phyloP scores from a whole-genome alignment of 2,888 invertebrate species.

The Nipponacmea schrenckii region DNA sequence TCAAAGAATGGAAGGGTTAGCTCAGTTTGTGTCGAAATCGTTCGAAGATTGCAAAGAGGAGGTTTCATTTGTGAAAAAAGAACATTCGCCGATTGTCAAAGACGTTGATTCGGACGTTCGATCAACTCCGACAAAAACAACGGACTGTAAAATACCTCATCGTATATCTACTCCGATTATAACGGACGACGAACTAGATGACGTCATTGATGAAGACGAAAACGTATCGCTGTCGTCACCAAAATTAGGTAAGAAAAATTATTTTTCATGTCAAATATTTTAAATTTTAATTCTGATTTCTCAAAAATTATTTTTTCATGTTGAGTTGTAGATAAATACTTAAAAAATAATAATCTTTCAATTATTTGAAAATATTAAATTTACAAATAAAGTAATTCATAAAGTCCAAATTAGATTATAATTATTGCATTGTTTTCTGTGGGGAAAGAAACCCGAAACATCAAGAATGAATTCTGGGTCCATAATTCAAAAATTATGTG shows the following conservation, averaged over 20 bases:
- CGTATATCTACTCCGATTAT: neutral
- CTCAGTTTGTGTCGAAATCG: constrained; percentile 60
- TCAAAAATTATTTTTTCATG: too few species aligned
- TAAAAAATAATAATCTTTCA: too few species aligned
- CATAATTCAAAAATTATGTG: too few species aligned
- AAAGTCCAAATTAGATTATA: too few species aligned
- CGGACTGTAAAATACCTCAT: neutral
- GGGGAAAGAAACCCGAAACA: too few species aligned
- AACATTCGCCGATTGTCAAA: neutral
- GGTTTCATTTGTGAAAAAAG: constrained; percentile 3
- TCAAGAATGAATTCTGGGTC: too few species aligned
- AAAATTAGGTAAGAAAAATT: neutral
- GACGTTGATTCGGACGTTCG: neutral
- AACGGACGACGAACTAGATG: constrained; percentile 15
- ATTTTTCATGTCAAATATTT: too few species aligned
- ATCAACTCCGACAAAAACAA: constrained; percentile 3
- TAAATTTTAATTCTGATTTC: too few species aligned
- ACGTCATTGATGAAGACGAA: constrained; percentile 17
- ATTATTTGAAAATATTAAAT: too few species aligned
- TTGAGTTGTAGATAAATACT: too few species aligned
- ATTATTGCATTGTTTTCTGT: too few species aligned
- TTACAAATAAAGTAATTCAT: too few species aligned
- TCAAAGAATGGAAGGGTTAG: constrained; percentile 52
- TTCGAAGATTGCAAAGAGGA: constrained; percentile 43
- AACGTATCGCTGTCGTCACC: neutral